Base-by-base conservation (phyloP, 1,140 invertebrate genomes). In the Caenorhabditis brenneri region DNA sequence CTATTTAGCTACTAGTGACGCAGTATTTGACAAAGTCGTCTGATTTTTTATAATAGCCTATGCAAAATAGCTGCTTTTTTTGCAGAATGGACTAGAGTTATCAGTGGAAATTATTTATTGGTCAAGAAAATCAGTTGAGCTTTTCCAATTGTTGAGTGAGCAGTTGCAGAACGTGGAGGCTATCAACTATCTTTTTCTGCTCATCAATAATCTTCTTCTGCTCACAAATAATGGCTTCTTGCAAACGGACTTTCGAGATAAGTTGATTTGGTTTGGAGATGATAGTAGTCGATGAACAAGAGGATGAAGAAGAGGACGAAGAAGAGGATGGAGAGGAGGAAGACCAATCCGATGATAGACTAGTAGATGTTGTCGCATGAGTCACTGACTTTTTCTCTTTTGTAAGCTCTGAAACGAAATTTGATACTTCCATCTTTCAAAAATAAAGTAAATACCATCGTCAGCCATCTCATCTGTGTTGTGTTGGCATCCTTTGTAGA, bases 171-270 rank as follows among this genome's bases (percentile, higher is more conserved):
- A 4, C 24, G 29, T 74, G 24, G 1, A 74, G 36, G 9, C 36
- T 46, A 42, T 74, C 65, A 46, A 74, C n/a, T n/a, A n/a, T n/a
- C n/a, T n/a, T n/a, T n/a, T n/a, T n/a, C n/a, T n/a, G n/a, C n/a
- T n/a, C n/a, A n/a, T n/a, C n/a, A n/a, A n/a, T 74, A 42, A 74
- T 42, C 65, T 42, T 74, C 22, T 74, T 74, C 36, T 74, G 65
- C 36, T 39, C 36, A 5, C 9, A n/a, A 24, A 74, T 74, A 2
- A 74, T 36, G 22, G n/a, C 36, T 46, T n/a, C 12, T n/a, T 74
- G 65, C 65, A 74, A 42, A 27, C 29, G 36, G n/a, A 74, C 22
- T 74, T 74, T n/a, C 19, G 9, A 12, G 9, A 46, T 19, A 42
- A 74, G 65, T 10, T 31, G 16, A 2, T 24, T 31, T 27, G 65